Base-by-base conservation (phyloP, 2,888 invertebrate species). In the Sarcophaga variegata region DNA sequence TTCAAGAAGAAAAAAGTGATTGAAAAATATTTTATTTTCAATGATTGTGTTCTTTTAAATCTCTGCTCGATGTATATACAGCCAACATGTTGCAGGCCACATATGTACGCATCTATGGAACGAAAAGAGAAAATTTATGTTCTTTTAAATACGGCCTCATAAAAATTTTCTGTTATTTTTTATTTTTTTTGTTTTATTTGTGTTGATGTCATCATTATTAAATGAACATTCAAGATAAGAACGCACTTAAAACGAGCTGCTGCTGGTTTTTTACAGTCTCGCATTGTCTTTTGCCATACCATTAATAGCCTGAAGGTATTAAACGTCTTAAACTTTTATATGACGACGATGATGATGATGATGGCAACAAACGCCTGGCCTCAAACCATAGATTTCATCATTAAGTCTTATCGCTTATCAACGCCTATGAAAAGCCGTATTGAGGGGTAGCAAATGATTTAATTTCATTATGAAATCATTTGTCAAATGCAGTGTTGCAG, bases 301-400 rank as follows among this genome's bases (percentile, higher is more conserved):
- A 63, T 49, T 62, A 27, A 71, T 77, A 77, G 82, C 86, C 72
- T 14, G 25, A 67, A 72, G 86, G 47, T 69, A 80, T 76, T 69
- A 67, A 75, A 86, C 76, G 62, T 82, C 82, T 81, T 82, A 20
- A 75, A 66, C 17, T 75, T 82, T 80, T 49, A 67, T 64, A 70
- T 71, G 71, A 79, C 2, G 11, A 54, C 67, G 82, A 82, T 71
- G 27, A 27, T 37, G 37, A 6, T 37, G 37, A 37, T 1, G 37
- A 37, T 0, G 27, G 27, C 37, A 37, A 37, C 37, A 37, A 27
- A 37, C 2, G 37, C 37, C 37, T 37, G 2, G 37, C 37, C 8
- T 10, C 37, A 8, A 37, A 37, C 10, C 10, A 37, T 37, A 37
- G 37, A 8, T 37, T 37, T 37, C 37, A 37, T 0, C 8, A 37